Conservation (phyloP, 2,113 vertebrate species). For the Gnathochromis pfefferi region DNA sequence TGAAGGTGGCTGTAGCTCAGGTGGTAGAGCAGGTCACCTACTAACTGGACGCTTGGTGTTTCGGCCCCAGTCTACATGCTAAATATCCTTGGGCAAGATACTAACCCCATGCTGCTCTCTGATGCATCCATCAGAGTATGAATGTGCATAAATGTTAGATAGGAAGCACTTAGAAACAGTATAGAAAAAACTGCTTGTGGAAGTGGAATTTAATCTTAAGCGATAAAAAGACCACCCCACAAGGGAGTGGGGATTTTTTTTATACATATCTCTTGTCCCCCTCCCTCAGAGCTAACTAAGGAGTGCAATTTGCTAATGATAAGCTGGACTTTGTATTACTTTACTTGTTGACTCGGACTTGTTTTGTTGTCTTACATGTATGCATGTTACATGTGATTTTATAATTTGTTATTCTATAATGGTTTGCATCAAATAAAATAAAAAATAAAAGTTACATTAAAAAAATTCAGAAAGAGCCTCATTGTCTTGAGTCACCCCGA, state of each 20-base stretch:
- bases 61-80: neutral
- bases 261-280: neutral
- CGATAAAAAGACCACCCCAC: neutral
- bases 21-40: fast-evolving
- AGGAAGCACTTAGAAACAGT: neutral
- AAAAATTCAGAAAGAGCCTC: neutral
- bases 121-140: neutral
- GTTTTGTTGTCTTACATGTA: neutral
- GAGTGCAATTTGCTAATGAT: neutral
- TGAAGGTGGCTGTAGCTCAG: neutral
- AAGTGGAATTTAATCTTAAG: neutral
- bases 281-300: neutral
- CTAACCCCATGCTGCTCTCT: neutral
- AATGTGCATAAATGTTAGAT: neutral
- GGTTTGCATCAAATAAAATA: neutral
- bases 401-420: neutral
- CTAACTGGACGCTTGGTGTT: neutral
- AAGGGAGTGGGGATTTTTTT: neutral
- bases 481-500: neutral
- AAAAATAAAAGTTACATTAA: neutral
- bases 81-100: neutral
- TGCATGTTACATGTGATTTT: neutral
- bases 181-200: neutral
- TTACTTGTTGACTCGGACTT: fast-evolving
- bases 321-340: neutral